Base-by-base conservation (phyloP, 2,888 invertebrate species). In the Plebejus melissa region DNA sequence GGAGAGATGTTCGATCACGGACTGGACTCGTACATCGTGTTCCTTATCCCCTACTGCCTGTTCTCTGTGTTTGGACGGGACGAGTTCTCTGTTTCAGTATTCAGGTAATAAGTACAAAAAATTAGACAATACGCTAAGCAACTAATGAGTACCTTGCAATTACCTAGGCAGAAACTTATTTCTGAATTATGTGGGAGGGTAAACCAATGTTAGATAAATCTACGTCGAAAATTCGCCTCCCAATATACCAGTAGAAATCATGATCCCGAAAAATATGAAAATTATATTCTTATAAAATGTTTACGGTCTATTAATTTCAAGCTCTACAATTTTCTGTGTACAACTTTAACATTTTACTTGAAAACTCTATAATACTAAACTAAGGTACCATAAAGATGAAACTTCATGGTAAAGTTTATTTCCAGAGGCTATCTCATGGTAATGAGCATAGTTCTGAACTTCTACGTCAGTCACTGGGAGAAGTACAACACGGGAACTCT, bases 1-100 rank as follows among this genome's bases (percentile, higher is more conserved):
- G 99, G 99, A 0, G 99, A 99, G 89, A 93, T 99, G 78, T 99
- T 99, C 88, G 99, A 99, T 91, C 99, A 99, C 88, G 99, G 99
- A 0, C 91, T 99, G 77, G 99, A 99, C 88, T 99, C 99, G 2
- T 99, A 98, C 95, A 97, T 98, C 1, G 97, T 99, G 0, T 96
- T 98, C 77, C 95, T 99, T 75, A 97, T 99, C 81, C 98, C 99
- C 0, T 96, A 97, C 79, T 96, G 97, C 77, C 94, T 99, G 86
- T 98, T 98, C 88, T 98, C 98, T 0, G 95, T 99, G 36, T 99
- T 98, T 89, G 96, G 98, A 0, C 94, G 97, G 60, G 96, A 96
- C 60, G 95, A 95, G 75, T 96, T 95, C 82, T 94, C 94, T 69
- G 94, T 97, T 32, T 77, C 86, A 0, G 81, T 84, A 50, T 87